Evolutionary conservation across 2,113 vertebrate genomes (phyloP).

Genomic region (Eurypyga helias): DNA sequence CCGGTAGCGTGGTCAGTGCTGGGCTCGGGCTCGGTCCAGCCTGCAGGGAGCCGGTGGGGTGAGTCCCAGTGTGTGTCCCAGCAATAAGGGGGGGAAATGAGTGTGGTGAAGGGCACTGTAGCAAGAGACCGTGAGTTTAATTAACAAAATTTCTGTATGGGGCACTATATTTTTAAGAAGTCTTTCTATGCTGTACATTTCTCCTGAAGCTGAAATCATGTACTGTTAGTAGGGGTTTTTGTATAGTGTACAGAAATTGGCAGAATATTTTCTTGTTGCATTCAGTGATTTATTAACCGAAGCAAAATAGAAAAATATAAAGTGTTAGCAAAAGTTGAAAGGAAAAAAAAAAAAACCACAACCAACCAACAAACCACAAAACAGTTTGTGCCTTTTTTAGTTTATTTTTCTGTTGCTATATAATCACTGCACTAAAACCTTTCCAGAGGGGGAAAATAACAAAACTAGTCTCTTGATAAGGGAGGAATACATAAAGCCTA

Average conservation of each 20-base stretch:
- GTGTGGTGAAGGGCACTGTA: slow-evolving; percentile 35
- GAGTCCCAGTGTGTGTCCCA: not conserved
- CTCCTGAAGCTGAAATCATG: slow-evolving; percentile 69
- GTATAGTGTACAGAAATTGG: slow-evolving; percentile 87
- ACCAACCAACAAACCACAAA: not conserved
- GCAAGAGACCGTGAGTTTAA: slow-evolving; percentile 24
- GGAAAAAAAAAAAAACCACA: slow-evolving; percentile 13
- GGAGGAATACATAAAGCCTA: not conserved
- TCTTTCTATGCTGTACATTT: slow-evolving; percentile 78
- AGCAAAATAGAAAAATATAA: slow-evolving; percentile 79
- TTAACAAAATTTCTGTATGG: slow-evolving; percentile 50
- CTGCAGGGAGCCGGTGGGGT: not conserved
- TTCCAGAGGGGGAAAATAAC: not conserved
- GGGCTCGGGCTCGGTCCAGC: not conserved
- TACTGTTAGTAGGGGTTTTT: slow-evolving; percentile 72
- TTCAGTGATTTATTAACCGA: slow-evolving; percentile 81
- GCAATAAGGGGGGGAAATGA: slow-evolving; percentile 35
- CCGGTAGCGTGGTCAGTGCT: not conserved
- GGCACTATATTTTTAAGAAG: slow-evolving; percentile 70
- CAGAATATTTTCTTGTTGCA: slow-evolving; percentile 84
- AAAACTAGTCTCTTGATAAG: slow-evolving; percentile 34
- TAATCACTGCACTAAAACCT: slow-evolving; percentile 67
- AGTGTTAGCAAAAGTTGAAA: slow-evolving; percentile 73
- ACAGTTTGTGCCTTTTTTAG: slow-evolving; percentile 81
- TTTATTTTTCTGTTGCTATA: slow-evolving; percentile 66